phyloP scores from a whole-genome alignment of 1,140 invertebrate genomes.

The Planococcus citri region DNA sequence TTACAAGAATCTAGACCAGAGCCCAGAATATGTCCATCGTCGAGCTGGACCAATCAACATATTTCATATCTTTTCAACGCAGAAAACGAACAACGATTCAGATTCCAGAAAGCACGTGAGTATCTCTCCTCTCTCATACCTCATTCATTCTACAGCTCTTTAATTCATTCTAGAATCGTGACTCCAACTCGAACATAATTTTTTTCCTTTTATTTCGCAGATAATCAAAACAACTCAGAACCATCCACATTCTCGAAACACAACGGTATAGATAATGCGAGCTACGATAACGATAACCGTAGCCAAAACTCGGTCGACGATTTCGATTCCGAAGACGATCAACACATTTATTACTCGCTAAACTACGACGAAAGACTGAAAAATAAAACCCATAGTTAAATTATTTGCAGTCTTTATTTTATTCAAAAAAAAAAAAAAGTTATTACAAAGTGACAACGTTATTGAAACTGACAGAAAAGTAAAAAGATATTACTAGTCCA shows the following conservation, averaged over 20 bases:
- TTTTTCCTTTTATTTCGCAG: too few species aligned
- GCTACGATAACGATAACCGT: neutral
- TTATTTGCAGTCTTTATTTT: slow-evolving; percentile 17
- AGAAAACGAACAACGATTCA: neutral
- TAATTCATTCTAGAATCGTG: too few species aligned
- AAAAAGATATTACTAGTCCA: slow-evolving; percentile 15
- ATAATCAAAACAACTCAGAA: neutral
- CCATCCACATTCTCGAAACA: neutral
- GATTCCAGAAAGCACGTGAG: neutral
- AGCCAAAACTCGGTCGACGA: neutral
- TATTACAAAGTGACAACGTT: slow-evolving; percentile 8
- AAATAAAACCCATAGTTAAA: neutral
- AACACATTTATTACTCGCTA: neutral
- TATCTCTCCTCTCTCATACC: neutral
- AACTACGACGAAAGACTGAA: neutral
- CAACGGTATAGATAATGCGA: neutral
- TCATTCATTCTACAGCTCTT: too few species aligned
- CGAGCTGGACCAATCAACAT: neutral
- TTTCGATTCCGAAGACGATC: neutral
- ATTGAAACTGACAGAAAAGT: slow-evolving; percentile 8
- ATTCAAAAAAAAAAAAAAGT: slow-evolving; percentile 12
- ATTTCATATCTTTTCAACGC: neutral
- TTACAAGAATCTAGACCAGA: neutral
- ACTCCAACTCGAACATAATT: too few species aligned
- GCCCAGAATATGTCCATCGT: neutral